Evolutionary conservation across 53 echinoderm and acorn worm genomes (phyloP).

Genomic region (Echinometra lucunter): DNA sequence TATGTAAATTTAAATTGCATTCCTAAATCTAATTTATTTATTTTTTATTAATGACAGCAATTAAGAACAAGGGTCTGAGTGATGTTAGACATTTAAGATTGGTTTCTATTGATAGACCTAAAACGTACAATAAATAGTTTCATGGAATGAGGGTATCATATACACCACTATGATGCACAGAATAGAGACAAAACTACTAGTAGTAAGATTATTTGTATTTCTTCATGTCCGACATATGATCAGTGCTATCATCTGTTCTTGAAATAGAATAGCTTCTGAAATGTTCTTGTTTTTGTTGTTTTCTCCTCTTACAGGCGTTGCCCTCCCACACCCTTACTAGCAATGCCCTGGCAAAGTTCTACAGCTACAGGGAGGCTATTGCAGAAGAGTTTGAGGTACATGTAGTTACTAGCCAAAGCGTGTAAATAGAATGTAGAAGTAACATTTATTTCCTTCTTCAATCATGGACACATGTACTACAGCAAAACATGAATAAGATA

Average conservation of each 20-base stretch:
- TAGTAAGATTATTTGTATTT: background rate
- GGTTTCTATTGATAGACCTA: background rate
- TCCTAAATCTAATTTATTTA: too few species aligned
- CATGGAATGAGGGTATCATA: background rate
- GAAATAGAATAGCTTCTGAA: background rate
- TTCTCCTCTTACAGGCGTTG: conserved; percentile 73
- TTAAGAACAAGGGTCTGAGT: background rate
- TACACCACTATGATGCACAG: background rate
- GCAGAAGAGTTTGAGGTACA: conserved; percentile 82
- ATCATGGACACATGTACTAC: too few species aligned
- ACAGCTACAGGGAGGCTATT: conserved; percentile 86
- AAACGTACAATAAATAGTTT: background rate
- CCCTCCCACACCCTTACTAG: conserved; percentile 83
- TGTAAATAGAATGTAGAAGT: too few species aligned
- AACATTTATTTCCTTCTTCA: too few species aligned
- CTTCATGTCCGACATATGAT: conserved; percentile 22
- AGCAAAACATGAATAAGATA: too few species aligned
- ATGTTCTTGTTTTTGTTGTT: background rate
- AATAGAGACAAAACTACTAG: background rate
- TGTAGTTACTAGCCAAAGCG: too few species aligned
- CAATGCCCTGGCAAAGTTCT: conserved; percentile 81
- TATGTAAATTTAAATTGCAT: too few species aligned
- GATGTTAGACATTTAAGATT: background rate
- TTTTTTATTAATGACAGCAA: background rate
- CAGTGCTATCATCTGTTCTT: background rate